Evolutionary conservation across 2,888 invertebrate species (phyloP).

Genomic region (Leptinotarsa haldemani): DNA sequence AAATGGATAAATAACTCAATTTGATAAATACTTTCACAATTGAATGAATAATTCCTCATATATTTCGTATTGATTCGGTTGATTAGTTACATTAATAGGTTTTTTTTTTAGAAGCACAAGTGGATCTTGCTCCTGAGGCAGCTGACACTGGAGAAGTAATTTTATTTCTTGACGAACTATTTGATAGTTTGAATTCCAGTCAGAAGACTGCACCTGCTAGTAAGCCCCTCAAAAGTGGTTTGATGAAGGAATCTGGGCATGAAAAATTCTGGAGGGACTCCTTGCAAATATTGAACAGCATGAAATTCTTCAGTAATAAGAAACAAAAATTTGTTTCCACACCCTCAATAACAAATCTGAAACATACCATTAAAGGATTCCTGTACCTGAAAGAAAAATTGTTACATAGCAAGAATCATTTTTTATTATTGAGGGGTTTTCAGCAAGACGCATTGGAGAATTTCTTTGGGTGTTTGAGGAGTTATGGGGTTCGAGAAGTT

Average conservation of each 20-base stretch:
- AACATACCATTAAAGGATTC: slow-evolving; percentile 23
- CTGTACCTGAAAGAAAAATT: slow-evolving; percentile 19
- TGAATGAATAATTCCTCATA: not conserved
- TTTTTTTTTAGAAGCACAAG: not conserved
- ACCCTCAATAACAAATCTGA: slow-evolving; percentile 26
- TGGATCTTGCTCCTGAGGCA: slow-evolving; percentile 2
- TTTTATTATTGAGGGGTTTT: slow-evolving; percentile 22
- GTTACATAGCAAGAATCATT: slow-evolving; percentile 6
- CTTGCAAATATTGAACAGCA: slow-evolving; percentile 6
- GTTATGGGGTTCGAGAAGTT: slow-evolving; percentile 12
- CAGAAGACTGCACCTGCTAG: slow-evolving; percentile 24
- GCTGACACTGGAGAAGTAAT: slow-evolving; percentile 10
- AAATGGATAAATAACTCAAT: not conserved
- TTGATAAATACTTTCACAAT: not conserved
- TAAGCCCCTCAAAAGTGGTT: slow-evolving; percentile 22
- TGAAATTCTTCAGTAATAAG: slow-evolving; percentile 14
- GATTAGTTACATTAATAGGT: not conserved
- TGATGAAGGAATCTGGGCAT: slow-evolving; percentile 25
- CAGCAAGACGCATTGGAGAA: slow-evolving; percentile 26
- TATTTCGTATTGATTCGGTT: not conserved
- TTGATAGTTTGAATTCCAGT: slow-evolving; percentile 27
- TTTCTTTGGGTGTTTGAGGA: slow-evolving; percentile 25
- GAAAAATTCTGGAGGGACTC: slow-evolving; percentile 23
- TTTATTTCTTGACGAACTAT: slow-evolving; percentile 25
- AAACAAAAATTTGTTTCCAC: slow-evolving; percentile 15